Conservation (phyloP, 1,140 invertebrate genomes). For the Colletes latitarsis region DNA sequence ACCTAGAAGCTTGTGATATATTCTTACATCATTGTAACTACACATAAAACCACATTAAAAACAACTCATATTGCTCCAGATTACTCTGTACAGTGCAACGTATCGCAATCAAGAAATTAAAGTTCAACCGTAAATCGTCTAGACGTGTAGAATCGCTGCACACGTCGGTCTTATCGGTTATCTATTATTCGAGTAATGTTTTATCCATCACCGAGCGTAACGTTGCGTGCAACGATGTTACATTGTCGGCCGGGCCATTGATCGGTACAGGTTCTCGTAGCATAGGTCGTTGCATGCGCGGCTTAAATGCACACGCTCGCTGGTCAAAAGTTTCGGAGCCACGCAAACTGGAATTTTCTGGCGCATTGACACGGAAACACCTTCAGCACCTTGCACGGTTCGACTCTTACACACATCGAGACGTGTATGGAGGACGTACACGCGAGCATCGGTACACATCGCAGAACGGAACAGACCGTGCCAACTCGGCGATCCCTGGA, state of each 20-base stretch:
- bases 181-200: no score
- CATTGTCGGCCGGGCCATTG: constrained; percentile 2
- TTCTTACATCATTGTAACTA: no score
- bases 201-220: no score
- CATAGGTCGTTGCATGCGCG: background rate
- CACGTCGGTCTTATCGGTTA: no score
- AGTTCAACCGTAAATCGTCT: no score
- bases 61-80: no score
- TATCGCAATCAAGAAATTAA: no score
- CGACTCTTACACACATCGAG: constrained; percentile 1
- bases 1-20: no score
- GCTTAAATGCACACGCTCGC: background rate
- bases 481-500: constrained; percentile 69
- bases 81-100: no score
- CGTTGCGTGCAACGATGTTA: constrained; percentile 26
- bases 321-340: constrained; percentile 19
- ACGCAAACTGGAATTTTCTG: constrained; percentile 36
- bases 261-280: background rate
- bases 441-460: constrained; percentile 9
- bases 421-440: constrained; percentile 34
- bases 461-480: constrained; percentile 33
- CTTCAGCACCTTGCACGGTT: constrained; percentile 20
- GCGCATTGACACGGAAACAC: constrained; percentile 52
- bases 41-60: no score
- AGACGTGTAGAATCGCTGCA: no score